Percentiles rank a stretch among this genome's conserved stretches.
phyloP scores from a whole-genome alignment of 2,888 invertebrate species.

The Drosophila pseudotalamancana region DNA sequence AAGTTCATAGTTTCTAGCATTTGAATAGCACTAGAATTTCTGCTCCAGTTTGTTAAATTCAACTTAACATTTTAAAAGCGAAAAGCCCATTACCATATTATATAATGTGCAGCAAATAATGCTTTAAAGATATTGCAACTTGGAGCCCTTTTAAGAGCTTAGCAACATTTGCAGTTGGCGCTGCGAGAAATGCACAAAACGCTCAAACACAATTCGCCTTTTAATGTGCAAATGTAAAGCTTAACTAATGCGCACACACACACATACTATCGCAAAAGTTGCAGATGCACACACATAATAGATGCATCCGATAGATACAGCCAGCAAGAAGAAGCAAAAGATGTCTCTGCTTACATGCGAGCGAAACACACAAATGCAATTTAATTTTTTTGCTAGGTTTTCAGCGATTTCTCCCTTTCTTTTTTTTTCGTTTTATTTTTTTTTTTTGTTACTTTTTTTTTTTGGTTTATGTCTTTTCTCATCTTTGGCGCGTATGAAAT shows the following conservation, averaged over 20 bases:
- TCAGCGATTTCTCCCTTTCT: slow-evolving; percentile 28
- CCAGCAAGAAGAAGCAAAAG: slow-evolving; percentile 23
- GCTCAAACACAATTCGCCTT: slow-evolving; percentile 77
- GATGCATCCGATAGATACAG: slow-evolving; percentile 70
- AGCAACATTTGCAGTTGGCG: slow-evolving; percentile 43
- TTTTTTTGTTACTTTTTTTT: not conserved
- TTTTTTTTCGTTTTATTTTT: not conserved
- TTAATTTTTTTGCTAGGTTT: slow-evolving; percentile 53
- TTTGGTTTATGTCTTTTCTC: slow-evolving; percentile 28
- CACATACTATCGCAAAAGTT: slow-evolving; percentile 22
- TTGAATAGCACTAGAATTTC: not conserved
- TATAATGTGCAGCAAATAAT: slow-evolving; percentile 8
- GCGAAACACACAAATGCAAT: slow-evolving; percentile 77
- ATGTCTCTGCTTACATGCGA: slow-evolving; percentile 41
- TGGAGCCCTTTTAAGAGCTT: slow-evolving; percentile 65
- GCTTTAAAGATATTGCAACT: slow-evolving; percentile 19
- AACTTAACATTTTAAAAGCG: not conserved
- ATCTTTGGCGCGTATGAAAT: slow-evolving; percentile 71
- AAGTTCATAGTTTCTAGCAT: too few relatives aligned
- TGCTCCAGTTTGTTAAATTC: not conserved
- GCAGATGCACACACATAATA: slow-evolving; percentile 69
- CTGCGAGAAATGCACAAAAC: slow-evolving; percentile 51
- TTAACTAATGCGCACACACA: slow-evolving; percentile 63
- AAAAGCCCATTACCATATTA: slow-evolving; percentile 11
- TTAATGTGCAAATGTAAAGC: slow-evolving; percentile 78